Percentiles rank a stretch among this genome's conserved stretches.
phyloP scores from a whole-genome alignment of 37 sponge, comb jelly and placozoan species.

The Corticium candelabrum region DNA sequence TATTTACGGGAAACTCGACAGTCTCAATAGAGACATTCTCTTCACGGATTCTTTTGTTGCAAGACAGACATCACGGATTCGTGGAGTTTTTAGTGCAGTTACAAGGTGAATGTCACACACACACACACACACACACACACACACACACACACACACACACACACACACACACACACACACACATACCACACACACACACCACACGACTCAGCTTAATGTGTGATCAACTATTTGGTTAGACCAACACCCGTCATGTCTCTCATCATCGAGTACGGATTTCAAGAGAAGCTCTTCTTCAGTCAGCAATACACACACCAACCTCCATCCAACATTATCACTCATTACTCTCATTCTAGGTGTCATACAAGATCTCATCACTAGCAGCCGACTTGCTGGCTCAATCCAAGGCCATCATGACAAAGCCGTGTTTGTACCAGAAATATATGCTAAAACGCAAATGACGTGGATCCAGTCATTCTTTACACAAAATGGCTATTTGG shows the following conservation, averaged over 20 bases:
- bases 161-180: too few relatives aligned
- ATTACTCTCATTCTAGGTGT: conserved; percentile 29
- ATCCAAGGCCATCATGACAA: conserved; percentile 60
- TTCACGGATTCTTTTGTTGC: conserved; percentile 22
- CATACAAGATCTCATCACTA: conserved; percentile 41
- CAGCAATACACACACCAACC: conserved; percentile 14
- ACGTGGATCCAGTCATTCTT: conserved; percentile 85
- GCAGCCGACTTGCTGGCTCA: conserved; percentile 47
- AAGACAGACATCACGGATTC: conserved; percentile 36
- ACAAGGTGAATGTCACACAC: conserved; percentile 30
- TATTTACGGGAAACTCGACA: conserved; percentile 20
- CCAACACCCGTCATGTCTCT: conserved; percentile 44
- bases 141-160: too few relatives aligned
- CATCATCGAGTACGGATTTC: conserved; percentile 32
- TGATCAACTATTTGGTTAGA: too few relatives aligned
- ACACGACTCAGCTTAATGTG: too few relatives aligned
- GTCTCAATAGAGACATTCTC: conserved; percentile 1
- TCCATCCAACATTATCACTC: background rate
- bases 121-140: too few relatives aligned
- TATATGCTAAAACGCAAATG: conserved; percentile 69
- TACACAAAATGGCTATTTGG: conserved; percentile 66
- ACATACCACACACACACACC: too few relatives aligned
- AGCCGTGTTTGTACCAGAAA: conserved; percentile 63
- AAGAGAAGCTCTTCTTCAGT: conserved; percentile 58
- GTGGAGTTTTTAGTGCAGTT: conserved; percentile 78